These are phyloP conservation scores for Tetramorium simillimum DNA, from an alignment of 1,140 invertebrate species.

Conservation along the genomic window DNA sequence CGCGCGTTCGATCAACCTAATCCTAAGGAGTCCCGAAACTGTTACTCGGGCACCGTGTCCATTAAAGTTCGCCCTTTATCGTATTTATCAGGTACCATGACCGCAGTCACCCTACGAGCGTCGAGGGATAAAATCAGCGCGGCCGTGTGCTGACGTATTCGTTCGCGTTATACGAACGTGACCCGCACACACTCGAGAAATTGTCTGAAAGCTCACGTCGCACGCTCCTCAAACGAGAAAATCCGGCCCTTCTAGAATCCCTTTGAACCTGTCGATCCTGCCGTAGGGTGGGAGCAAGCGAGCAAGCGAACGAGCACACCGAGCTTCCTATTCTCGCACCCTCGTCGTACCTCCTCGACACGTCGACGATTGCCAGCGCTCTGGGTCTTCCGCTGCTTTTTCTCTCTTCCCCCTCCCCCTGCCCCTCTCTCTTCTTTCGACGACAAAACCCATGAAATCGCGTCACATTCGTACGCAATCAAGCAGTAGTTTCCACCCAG, in stretches of 20 bases:
- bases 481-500: constrained; percentile 57
- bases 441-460: constrained; percentile 66
- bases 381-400: constrained; percentile 32
- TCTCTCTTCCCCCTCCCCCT: background rate
- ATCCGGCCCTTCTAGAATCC: constrained; percentile 44
- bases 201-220: constrained; percentile 65
- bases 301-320: background rate
- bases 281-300: background rate
- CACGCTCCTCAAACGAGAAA: constrained; percentile 63
- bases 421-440: constrained; percentile 30
- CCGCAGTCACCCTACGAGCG: background rate
- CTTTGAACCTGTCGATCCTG: constrained; percentile 69
- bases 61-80: constrained; percentile 22
- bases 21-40: background rate
- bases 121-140: constrained; percentile 49
- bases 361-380: constrained; percentile 41
- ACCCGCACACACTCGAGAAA: constrained; percentile 65
- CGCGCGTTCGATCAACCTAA: background rate
- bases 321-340: constrained; percentile 47
- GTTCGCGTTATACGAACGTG: constrained; percentile 56
- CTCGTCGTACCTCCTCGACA: constrained; percentile 44
- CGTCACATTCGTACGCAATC: constrained; percentile 76
- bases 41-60: background rate
- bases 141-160: constrained; percentile 51
- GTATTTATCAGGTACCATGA: constrained; percentile 11